Percentiles rank a stretch among this genome's conserved stretches.
phyloP scores from a whole-genome alignment of 2,113 vertebrate genomes.

The Apteryx mantelli region DNA sequence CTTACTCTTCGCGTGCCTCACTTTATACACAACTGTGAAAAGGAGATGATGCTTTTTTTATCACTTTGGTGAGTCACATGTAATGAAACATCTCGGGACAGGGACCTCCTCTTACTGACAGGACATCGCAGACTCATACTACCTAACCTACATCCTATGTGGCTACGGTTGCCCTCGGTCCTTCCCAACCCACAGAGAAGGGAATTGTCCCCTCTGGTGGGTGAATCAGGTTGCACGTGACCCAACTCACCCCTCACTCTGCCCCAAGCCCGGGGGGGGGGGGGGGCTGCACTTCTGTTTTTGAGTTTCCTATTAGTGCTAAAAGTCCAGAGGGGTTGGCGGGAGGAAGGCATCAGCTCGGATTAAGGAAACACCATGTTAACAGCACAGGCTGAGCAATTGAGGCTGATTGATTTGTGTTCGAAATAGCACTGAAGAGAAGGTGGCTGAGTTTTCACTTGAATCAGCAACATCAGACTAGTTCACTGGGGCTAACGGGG shows the following conservation, averaged over 20 bases:
- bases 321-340: no score
- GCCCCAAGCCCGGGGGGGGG: accelerated
- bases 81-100: neutral
- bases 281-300: neutral
- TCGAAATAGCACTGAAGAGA: neutral
- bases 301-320: accelerated
- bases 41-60: neutral
- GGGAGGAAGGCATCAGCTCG: neutral
- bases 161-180: accelerated
- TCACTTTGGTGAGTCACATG: neutral
- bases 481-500: neutral
- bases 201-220: accelerated
- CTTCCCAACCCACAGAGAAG: neutral
- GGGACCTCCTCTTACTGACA: neutral
- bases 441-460: neutral
- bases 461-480: neutral
- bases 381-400: accelerated
- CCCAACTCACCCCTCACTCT: accelerated
- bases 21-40: neutral
- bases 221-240: neutral
- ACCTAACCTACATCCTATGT: accelerated
- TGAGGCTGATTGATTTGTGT: neutral
- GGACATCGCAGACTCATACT: neutral
- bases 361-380: neutral
- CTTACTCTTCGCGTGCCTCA: accelerated